phyloP scores from a whole-genome alignment of 2,113 vertebrate species.

The Channa maculata region DNA sequence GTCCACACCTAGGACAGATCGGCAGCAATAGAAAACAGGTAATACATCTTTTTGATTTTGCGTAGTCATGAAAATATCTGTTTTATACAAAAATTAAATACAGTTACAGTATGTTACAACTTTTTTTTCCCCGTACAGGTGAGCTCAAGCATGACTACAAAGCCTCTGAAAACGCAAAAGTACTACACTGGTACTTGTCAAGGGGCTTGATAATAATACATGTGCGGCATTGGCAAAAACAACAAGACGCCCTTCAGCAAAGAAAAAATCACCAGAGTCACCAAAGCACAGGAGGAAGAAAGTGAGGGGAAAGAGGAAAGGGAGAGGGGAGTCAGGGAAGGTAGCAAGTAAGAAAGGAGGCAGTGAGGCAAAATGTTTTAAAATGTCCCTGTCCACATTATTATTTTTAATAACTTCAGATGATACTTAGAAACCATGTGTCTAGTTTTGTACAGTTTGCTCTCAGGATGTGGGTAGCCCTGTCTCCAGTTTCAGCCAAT shows the following conservation, averaged over 20 bases:
- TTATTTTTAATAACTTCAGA: constrained; percentile 75
- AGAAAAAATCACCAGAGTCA: constrained; percentile 92
- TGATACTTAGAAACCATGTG: constrained; percentile 63
- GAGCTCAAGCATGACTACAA: constrained; percentile 81
- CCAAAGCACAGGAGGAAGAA: constrained; percentile 89
- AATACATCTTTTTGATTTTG: constrained; percentile 83
- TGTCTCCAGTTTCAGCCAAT: constrained; percentile 51
- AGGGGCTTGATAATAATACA: constrained; percentile 85
- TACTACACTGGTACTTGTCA: constrained; percentile 80
- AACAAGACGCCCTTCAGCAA: constrained; percentile 87
- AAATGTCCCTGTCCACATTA: constrained; percentile 54
- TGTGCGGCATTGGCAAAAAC: constrained; percentile 92
- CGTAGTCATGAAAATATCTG: constrained; percentile 96
- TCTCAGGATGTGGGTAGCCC: constrained; percentile 39
- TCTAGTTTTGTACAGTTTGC: constrained; percentile 70
- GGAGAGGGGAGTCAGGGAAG: constrained; percentile 49
- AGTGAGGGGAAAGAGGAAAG: constrained; percentile 47
- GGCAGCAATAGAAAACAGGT: constrained; percentile 91
- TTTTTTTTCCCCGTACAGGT: constrained; percentile 79
- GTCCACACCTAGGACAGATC: constrained; percentile 84
- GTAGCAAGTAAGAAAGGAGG: constrained; percentile 77
- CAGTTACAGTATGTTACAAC: constrained; percentile 89
- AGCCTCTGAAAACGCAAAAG: constrained; percentile 58
- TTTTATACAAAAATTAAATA: constrained; percentile 99
- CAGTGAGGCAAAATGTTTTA: constrained; percentile 70